Evolutionary conservation across 2,113 vertebrate genomes (phyloP), one percentile per base, ranked within the genome.

Genomic region (Semnopithecus entellus): DNA sequence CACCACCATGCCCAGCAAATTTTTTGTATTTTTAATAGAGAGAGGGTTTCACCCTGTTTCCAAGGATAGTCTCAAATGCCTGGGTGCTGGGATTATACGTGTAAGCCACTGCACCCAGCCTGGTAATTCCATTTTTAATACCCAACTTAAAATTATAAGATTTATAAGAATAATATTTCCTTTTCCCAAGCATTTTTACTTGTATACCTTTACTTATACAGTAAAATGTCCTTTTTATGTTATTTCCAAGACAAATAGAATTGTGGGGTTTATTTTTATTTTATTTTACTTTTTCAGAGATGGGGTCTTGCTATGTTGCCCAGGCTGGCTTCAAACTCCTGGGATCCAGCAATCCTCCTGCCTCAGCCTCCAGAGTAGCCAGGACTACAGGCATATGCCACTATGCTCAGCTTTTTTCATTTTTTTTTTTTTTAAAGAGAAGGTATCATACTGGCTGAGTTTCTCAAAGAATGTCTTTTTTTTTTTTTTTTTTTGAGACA

Each of bases 141-240:
- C 57, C 30, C 57, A 95, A 75, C 14, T 68, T 94, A 93, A 40
- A 97, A 95, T 91, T 90, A 64, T 94, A 91, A 96, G 48, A 85
- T 92, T 94, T 96, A 81, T 88, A 73, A 93, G 45, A 94, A 94
- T 94, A 88, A 17, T 86, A 27, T 59, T 95, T 91, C 10, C 43
- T 91, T 91, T 38, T 79, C 43, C 8, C 23, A 94, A 75, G 55
- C 17, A 81, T 55, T 86, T 96, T 95, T 94, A 93, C 25, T 89
- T 93, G 3, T 75, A 55, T 1, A 59, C 6, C 22, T 88, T 13
- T 80, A 70, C 70, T 83, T 78, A 86, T 11, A 83, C 14, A 76
- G 40, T 59, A 78, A 95, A 64, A 78, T 83, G 80, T 40, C n/a
- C 66, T 80, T 88, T 95, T 75, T 55, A 61, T 45, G 32, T 97